Evolutionary conservation across 2,888 invertebrate species (phyloP).

Genomic region (Portevinia maculata): DNA sequence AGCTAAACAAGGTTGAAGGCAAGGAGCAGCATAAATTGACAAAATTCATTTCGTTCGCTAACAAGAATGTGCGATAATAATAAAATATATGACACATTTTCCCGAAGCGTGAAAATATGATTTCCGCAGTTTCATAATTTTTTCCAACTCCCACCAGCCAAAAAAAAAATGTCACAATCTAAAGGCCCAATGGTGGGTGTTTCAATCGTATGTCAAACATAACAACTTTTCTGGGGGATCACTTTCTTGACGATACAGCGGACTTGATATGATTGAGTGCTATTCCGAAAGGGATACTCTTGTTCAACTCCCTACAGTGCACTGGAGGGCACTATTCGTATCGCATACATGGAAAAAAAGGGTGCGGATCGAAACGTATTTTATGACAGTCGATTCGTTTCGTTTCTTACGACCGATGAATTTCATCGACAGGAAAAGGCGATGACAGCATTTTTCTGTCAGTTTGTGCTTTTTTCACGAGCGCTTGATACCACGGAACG

Average conservation of each 20-base stretch:
- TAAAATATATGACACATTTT: slow-evolving; percentile 72
- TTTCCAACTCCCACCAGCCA: slow-evolving; percentile 14
- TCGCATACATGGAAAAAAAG: slow-evolving; percentile 19
- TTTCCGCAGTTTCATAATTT: slow-evolving; percentile 72
- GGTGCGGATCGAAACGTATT: slow-evolving; percentile 69
- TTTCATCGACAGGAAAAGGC: slow-evolving; percentile 73
- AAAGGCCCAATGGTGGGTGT: slow-evolving; percentile 57
- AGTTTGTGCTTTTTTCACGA: slow-evolving; percentile 21
- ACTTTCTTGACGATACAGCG: slow-evolving; percentile 60
- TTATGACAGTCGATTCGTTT: slow-evolving; percentile 67
- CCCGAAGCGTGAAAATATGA: slow-evolving; percentile 72
- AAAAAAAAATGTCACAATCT: slow-evolving; percentile 64
- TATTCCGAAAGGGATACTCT: neutral
- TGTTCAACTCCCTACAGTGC: too few relatives aligned
- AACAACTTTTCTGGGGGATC: slow-evolving; percentile 55
- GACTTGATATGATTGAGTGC: slow-evolving; percentile 46
- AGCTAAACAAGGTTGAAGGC: neutral
- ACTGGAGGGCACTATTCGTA: slow-evolving; percentile 16
- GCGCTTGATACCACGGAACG: too few relatives aligned
- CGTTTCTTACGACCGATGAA: slow-evolving; percentile 69
- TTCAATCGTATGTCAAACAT: slow-evolving; percentile 70
- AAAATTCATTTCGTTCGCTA: slow-evolving; percentile 69
- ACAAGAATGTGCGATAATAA: slow-evolving; percentile 74
- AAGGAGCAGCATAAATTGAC: slow-evolving; percentile 4
- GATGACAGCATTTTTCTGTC: slow-evolving; percentile 73